These are phyloP conservation scores for Gadus chalcogrammus DNA, from an alignment of 2,113 vertebrate genomes.

Conservation along the genomic window DNA sequence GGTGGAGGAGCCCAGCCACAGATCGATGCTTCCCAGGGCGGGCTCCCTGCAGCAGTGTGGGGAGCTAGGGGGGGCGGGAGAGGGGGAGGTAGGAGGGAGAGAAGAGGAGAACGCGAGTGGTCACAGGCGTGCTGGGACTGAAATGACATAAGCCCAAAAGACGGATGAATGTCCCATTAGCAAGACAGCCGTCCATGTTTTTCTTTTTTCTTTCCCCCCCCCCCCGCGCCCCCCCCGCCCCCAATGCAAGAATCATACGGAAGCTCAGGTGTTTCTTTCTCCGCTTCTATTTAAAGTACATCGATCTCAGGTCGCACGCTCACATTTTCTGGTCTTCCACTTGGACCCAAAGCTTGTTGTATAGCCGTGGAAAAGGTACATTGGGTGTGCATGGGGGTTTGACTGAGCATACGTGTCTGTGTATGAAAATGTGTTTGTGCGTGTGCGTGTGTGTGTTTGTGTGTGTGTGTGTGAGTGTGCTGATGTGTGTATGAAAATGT, in stretches of 20 bases:
- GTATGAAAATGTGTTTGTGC: not conserved
- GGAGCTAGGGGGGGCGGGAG: constrained; percentile 52
- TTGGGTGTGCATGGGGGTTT: constrained; percentile 14
- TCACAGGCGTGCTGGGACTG: constrained; percentile 68
- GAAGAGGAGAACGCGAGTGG: constrained; percentile 50
- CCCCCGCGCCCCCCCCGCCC: not conserved
- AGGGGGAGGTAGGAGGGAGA: too few relatives aligned
- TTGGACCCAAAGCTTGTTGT: constrained; percentile 24
- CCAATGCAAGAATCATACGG: constrained; percentile 46
- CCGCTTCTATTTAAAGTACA: constrained; percentile 36
- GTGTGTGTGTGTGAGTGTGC: constrained; percentile 22
- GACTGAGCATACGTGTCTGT: not conserved
- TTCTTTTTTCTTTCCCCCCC: constrained; percentile 21
- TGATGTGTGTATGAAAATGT: not conserved
- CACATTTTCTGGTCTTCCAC: constrained; percentile 38
- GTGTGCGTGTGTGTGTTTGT: not conserved
- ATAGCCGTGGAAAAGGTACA: not conserved
- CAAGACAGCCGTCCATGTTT: constrained; percentile 64
- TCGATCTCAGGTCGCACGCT: constrained; percentile 22
- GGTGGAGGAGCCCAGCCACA: constrained; percentile 73
- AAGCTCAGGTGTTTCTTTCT: constrained; percentile 64
- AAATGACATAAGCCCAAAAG: constrained; percentile 71
- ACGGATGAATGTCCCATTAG: constrained; percentile 81
- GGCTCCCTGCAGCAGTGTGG: not conserved
- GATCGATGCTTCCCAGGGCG: constrained; percentile 64